phyloP scores from a whole-genome alignment of 2,113 vertebrate genomes.

The Cacatua alba region DNA sequence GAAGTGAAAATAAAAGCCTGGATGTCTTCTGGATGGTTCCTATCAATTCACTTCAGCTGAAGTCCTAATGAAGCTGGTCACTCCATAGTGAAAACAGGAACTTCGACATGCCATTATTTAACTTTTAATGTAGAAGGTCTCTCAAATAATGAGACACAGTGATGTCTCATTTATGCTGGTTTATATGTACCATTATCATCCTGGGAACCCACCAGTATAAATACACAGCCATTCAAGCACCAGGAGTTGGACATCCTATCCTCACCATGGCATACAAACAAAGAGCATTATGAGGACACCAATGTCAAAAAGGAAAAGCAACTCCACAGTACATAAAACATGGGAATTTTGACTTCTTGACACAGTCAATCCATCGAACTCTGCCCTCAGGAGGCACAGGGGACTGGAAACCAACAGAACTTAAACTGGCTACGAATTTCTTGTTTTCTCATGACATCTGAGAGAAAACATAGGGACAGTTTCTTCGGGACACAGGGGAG shows the following conservation, averaged over 20 bases:
- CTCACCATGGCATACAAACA: neutral
- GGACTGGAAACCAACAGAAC: constrained; percentile 53
- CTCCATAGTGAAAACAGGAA: neutral
- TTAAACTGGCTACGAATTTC: constrained; percentile 16
- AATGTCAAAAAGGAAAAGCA: constrained; percentile 12
- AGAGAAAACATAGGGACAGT: constrained; percentile 15
- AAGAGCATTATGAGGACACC: neutral
- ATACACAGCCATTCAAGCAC: neutral
- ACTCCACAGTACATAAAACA: constrained; percentile 33
- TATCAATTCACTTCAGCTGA: neutral
- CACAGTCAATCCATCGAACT: constrained; percentile 42
- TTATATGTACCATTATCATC: neutral
- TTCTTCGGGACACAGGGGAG: constrained; percentile 22
- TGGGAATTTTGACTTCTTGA: constrained; percentile 65
- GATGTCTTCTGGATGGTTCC: neutral
- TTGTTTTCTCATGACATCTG: constrained; percentile 63
- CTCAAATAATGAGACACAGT: neutral
- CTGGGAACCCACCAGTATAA: neutral
- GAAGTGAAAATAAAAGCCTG: neutral
- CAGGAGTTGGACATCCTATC: neutral
- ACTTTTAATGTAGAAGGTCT: neutral
- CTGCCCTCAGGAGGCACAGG: constrained; percentile 45
- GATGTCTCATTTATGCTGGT: neutral
- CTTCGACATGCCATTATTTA: neutral
- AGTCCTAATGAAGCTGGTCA: neutral